Percentiles rank a stretch among this genome's conserved stretches.
These are phyloP conservation scores for Taurulus bubalis DNA, from an alignment of 2,113 vertebrate genomes.

Conservation along the genomic window DNA sequence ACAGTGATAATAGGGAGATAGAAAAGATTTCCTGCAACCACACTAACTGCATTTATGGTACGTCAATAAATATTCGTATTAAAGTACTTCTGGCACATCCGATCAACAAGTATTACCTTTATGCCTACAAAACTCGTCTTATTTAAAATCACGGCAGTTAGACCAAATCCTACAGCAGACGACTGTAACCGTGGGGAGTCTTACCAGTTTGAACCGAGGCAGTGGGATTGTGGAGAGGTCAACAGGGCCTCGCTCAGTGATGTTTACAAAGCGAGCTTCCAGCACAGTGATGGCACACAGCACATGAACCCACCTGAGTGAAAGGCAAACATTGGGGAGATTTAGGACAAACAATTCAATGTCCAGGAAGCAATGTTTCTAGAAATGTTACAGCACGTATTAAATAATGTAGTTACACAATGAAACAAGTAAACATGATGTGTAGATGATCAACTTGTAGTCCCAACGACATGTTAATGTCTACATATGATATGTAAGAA, in stretches of 20 bases:
- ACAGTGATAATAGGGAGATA: not conserved
- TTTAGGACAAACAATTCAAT: conserved; percentile 42
- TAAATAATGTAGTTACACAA: not conserved
- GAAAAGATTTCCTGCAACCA: not conserved
- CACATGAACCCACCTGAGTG: conserved; percentile 95
- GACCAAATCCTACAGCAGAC: not conserved
- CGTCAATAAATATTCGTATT: not conserved
- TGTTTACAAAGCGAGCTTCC: conserved; percentile 96
- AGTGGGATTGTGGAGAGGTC: conserved; percentile 95
- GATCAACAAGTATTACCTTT: not conserved
- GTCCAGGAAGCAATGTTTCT: not conserved
- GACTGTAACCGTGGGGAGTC: not conserved
- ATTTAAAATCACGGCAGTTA: not conserved
- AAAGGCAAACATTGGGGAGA: conserved; percentile 41
- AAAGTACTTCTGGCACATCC: not conserved
- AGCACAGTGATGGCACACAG: conserved; percentile 95
- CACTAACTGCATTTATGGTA: not conserved
- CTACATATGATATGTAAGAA: not conserved
- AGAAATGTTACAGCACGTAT: not conserved
- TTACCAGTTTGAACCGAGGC: conserved; percentile 94
- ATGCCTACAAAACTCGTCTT: not conserved
- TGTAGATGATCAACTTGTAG: not conserved
- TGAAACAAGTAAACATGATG: not conserved
- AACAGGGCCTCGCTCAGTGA: conserved; percentile 91
- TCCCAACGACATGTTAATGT: not conserved